Evolutionary conservation across 2,888 invertebrate genomes (phyloP).

Genomic region (Drosophila merina): DNA sequence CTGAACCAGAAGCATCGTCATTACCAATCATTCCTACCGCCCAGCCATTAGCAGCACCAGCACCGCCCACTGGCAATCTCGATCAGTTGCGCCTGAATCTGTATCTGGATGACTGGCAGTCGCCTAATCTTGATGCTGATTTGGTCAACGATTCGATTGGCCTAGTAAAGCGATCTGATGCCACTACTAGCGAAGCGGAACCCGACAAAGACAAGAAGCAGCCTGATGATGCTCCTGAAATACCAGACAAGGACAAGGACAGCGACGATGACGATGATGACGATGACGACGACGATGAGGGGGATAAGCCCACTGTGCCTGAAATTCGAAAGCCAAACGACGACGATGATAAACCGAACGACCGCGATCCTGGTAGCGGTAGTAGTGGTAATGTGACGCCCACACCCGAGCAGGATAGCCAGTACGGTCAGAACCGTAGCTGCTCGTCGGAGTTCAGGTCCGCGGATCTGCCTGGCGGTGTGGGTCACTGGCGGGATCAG

Average conservation of each 20-base stretch:
- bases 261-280: slow-evolving; percentile 86
- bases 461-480: slow-evolving; percentile 91
- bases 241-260: slow-evolving; percentile 81
- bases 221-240: slow-evolving; percentile 52
- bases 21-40: slow-evolving; percentile 58
- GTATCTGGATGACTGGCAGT: slow-evolving; percentile 72
- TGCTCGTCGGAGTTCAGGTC: slow-evolving; percentile 87
- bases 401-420: slow-evolving; percentile 70
- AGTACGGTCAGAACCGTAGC: slow-evolving; percentile 64
- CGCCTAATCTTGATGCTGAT: slow-evolving; percentile 50
- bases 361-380: slow-evolving; percentile 87
- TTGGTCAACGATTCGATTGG: slow-evolving; percentile 50
- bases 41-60: slow-evolving; percentile 28
- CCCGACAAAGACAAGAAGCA: slow-evolving; percentile 65
- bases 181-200: slow-evolving; percentile 46
- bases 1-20: slow-evolving; percentile 72
- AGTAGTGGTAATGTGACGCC: slow-evolving; percentile 85
- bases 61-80: slow-evolving; percentile 38
- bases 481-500: slow-evolving; percentile 92
- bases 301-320: slow-evolving; percentile 74
- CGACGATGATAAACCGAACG: slow-evolving; percentile 86
- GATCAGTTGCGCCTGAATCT: slow-evolving; percentile 68
- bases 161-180: slow-evolving; percentile 51
- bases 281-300: slow-evolving; percentile 82
- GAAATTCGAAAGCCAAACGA: slow-evolving; percentile 80